Evolutionary conservation across 2,888 invertebrate genomes (phyloP), one percentile per base, ranked within the genome.

Genomic region (Petrolisthes manimaculis): DNA sequence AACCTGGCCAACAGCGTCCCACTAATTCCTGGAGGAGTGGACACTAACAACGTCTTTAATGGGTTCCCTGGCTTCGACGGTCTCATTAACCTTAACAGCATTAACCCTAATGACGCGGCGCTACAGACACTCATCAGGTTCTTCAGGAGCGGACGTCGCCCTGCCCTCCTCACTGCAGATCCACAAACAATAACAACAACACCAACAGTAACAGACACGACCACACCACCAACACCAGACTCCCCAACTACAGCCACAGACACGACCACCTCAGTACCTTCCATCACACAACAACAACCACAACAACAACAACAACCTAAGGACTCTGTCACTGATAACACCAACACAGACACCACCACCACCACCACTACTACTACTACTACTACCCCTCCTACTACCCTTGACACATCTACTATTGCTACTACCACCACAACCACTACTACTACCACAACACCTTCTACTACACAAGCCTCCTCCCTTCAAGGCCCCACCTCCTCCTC

Each of bases 71-170:
- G 67, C 24, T 61, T 83, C 71, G 71, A 78, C n/a, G 83, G 83
- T 67, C 69, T 88, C 53, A 80, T 74, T 55, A 78, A 79, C 74
- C n/a, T 88, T 84, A 88, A 88, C 84, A 84, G 79, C 54, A 88
- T 88, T 79, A 88, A 79, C 74, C 87, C 87, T 12, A 75, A 84
- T 9, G 77, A 88, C 55, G 84, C 84, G 54, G 81, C 84, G 24
- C 74, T 88, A 24, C 12, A 37, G n/a, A 80, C 88, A 53, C 67
- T 88, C 14, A 74, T 84, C 6, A 51, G 21, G 21, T 88, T 88
- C 79, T 88, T 88, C 75, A 88, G 61, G 75, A 84, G 67, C 78
- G 9, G 69, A 8, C n/a, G 81, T 14, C 79, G 86, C 14, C 53
- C 4, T 21, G 51, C 37, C 9, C 24, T 75, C 12, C 56, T 53